Evolutionary conservation across 1,140 invertebrate genomes (phyloP).

Genomic region (Sminthurinus signatus): DNA sequence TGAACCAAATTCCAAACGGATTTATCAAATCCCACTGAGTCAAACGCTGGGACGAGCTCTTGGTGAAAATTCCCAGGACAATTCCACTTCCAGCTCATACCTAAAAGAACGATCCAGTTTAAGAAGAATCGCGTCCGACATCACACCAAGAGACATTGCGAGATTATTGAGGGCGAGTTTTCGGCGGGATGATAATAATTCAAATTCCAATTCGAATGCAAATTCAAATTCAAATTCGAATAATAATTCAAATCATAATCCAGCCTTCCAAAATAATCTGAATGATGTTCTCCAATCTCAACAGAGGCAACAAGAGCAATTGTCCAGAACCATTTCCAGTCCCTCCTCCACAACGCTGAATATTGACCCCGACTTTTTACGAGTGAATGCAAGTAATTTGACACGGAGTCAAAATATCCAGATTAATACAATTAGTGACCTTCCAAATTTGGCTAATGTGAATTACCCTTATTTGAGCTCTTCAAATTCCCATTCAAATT

Average conservation of each 20-base stretch:
- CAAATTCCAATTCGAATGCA: slow-evolving; percentile 6
- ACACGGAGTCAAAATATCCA: too few relatives aligned
- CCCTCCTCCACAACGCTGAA: neutral
- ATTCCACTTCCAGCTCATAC: slow-evolving; percentile 4
- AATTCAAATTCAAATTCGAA: neutral
- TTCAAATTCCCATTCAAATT: neutral
- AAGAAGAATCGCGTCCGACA: slow-evolving; percentile 29
- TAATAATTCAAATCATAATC: neutral
- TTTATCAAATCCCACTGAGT: slow-evolving; percentile 20
- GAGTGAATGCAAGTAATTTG: too few relatives aligned
- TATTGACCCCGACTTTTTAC: too few relatives aligned
- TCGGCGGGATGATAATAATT: slow-evolving; percentile 1
- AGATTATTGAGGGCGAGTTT: slow-evolving; percentile 39
- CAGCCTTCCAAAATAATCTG: too few relatives aligned
- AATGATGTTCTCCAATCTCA: too few relatives aligned
- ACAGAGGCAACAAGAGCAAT: neutral
- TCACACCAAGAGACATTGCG: slow-evolving; percentile 39
- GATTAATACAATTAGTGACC: too few relatives aligned
- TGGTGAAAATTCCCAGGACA: too few relatives aligned
- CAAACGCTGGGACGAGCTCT: slow-evolving; percentile 24
- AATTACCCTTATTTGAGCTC: neutral
- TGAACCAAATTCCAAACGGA: neutral
- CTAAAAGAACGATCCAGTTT: slow-evolving; percentile 28
- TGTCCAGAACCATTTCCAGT: neutral
- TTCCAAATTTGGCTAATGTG: too few relatives aligned